Percentiles rank a stretch among this genome's conserved stretches.
Evolutionary conservation across 1,140 invertebrate species (phyloP).

Genomic region (Eueides isabella): DNA sequence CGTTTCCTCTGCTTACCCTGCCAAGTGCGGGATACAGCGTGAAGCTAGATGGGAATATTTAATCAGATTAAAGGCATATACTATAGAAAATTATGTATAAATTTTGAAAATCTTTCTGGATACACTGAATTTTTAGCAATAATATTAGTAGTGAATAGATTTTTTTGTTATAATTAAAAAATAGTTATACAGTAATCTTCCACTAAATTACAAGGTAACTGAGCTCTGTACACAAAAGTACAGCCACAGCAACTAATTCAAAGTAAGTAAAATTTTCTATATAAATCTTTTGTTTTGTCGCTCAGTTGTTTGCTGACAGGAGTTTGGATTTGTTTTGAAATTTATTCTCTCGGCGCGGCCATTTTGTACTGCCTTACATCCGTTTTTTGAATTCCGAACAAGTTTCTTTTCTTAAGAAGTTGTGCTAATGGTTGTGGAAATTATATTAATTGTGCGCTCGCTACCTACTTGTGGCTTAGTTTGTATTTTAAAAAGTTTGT

Average conservation of each 20-base stretch:
- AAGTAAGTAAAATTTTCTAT: constrained; percentile 39
- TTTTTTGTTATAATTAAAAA: too few species aligned
- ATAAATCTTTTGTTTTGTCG: constrained; percentile 57
- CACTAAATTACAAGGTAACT: neutral
- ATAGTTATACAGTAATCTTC: neutral
- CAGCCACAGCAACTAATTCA: constrained; percentile 31
- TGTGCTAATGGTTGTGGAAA: constrained; percentile 31
- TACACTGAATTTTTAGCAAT: too few species aligned
- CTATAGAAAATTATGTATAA: too few species aligned
- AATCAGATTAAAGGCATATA: too few species aligned
- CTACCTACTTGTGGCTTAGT: constrained; percentile 4
- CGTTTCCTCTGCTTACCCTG: too few species aligned
- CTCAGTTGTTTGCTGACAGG: constrained; percentile 58
- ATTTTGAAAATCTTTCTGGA: too few species aligned
- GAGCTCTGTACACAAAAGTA: neutral
- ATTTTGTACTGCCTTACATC: constrained; percentile 62
- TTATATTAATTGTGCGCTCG: constrained; percentile 30
- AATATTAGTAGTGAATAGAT: too few species aligned
- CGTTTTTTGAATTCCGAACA: constrained; percentile 69
- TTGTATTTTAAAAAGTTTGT: neutral
- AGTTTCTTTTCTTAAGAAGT: constrained; percentile 32
- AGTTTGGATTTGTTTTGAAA: constrained; percentile 71
- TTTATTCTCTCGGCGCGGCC: constrained; percentile 61
- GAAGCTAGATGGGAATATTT: too few species aligned
- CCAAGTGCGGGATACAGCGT: too few species aligned